Conservation (phyloP, 2,797 vertebrate species). For the Ataeniobius toweri region DNA sequence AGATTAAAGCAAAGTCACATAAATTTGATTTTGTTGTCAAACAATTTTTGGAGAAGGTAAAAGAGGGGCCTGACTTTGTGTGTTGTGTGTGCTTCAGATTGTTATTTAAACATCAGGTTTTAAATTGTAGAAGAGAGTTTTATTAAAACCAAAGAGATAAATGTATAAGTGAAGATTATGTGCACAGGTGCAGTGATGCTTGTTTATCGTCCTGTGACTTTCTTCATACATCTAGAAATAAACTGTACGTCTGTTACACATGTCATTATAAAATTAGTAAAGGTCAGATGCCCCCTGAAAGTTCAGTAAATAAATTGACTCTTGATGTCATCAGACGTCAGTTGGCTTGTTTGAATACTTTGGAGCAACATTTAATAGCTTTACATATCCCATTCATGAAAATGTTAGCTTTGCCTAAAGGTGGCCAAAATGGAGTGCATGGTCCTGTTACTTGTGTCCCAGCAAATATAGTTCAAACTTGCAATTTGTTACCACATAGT, state of each 20-base stretch:
- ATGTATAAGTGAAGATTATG: background rate
- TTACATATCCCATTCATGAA: conserved; percentile 10
- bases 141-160: background rate
- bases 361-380: conserved; percentile 9
- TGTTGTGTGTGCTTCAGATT: conserved; percentile 12
- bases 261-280: conserved; percentile 1
- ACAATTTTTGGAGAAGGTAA: background rate
- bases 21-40: conserved; percentile 7
- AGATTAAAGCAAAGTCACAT: background rate
- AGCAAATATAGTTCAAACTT: background rate
- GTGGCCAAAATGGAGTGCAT: background rate
- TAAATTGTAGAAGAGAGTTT: accelerated
- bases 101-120: conserved; percentile 20
- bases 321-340: background rate
- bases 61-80: conserved; percentile 21
- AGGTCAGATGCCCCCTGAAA: background rate
- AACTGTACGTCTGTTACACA: background rate
- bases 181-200: background rate
- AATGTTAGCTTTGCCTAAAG: conserved; percentile 2
- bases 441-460: background rate
- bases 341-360: background rate
- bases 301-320: background rate
- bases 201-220: background rate
- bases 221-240: accelerated
- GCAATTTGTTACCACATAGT: background rate